Evolutionary conservation across 1,140 invertebrate species (phyloP).

Genomic region (Agrypnia vestita): DNA sequence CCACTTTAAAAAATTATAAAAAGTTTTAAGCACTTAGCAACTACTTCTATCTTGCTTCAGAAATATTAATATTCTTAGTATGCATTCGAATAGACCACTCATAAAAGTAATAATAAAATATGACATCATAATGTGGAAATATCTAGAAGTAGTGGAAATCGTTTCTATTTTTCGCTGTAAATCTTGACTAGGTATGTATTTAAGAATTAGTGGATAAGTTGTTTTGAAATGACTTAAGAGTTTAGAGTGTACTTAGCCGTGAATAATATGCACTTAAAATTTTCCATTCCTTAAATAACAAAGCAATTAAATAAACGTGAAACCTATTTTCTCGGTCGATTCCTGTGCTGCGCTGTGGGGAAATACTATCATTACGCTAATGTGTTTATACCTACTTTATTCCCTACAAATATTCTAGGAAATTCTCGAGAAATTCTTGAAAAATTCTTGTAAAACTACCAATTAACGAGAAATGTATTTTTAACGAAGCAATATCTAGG

Average conservation of each 20-base stretch:
- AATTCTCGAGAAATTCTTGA: no score
- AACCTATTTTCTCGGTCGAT: background rate
- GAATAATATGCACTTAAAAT: slow-evolving; percentile 6
- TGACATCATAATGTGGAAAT: background rate
- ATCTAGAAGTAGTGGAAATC: background rate
- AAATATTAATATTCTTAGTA: no score
- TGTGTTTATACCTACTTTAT: no score
- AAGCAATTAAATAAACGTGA: slow-evolving; percentile 1
- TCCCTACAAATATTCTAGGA: no score
- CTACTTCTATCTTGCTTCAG: no score
- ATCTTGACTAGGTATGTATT: background rate
- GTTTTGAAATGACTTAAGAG: background rate
- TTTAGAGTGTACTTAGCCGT: background rate
- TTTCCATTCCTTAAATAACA: slow-evolving; percentile 11
- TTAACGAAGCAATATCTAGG: no score
- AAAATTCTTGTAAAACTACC: no score
- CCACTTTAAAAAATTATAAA: no score
- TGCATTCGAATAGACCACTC: no score
- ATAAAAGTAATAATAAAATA: background rate
- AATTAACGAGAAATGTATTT: no score
- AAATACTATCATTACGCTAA: background rate
- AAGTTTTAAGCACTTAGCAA: no score
- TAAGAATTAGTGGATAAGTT: background rate
- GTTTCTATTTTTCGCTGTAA: background rate
- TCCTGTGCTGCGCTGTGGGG: background rate